Evolutionary conservation across 2,113 vertebrate species (phyloP), one percentile per base, ranked within the genome.

Genomic region (Pituophis catenifer): DNA sequence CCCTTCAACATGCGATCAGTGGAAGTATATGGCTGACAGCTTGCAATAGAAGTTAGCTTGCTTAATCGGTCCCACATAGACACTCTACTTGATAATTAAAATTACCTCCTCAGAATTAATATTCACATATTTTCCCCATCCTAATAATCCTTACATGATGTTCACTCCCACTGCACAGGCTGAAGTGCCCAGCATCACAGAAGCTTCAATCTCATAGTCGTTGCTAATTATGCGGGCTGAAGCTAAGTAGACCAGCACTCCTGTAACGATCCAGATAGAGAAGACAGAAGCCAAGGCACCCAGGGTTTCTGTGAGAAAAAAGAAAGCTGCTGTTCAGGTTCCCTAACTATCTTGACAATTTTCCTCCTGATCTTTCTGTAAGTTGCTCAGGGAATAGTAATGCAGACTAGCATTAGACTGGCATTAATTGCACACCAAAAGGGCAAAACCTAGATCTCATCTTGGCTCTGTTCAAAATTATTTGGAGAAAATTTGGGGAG

Each of bases 181-280:
- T 0, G 99, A 99, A 0, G 99, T 99, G 91, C 98, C 96, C 70
- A 99, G 97, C 99, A 99, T 99, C 91, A 99, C 98, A 0, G 96
- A 97, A 0, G 98, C 98, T 81, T 99, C 98, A 0, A 99, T 99
- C 97, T 99, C 99, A 1, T 99, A 99, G 97, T 99, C 98, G 0
- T 98, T 98, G 95, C 97, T 98, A 94, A 99, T 93, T 85, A 99
- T 99, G 95, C 99, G 98, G 93, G 98, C 97, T 0, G 99, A 97
- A 7, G 99, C 99, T 95, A 99, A 98, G 92, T 99, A 99, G 81
- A 99, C 98, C 7, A 99, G 98, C 52, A 97, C 98, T 0, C 97
- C 99, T 0, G 99, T 99, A 87, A 99, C 99, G 0, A 99, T 98
- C 99, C 99, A 99, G 96, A 99, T 99, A 93, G 99, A 99, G 70